Percentiles rank a stretch among this genome's conserved stretches.
Evolutionary conservation across 2,888 invertebrate species (phyloP).

Genomic region (Pterostichus madidus): DNA sequence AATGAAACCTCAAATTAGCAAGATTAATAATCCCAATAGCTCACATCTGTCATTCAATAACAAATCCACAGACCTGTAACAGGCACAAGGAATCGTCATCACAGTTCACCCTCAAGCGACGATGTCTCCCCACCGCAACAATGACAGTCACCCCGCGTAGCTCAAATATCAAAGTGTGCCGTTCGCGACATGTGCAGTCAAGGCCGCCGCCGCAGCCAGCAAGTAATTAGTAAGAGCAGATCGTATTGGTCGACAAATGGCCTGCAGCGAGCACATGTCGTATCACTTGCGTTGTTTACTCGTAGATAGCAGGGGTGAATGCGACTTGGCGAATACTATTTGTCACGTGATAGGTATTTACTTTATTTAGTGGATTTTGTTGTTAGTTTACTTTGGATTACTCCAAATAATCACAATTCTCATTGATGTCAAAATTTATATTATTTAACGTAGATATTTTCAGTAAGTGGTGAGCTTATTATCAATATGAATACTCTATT

Average conservation of each 20-base stretch:
- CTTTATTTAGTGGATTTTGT: constrained; percentile 9
- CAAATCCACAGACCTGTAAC: constrained; percentile 24
- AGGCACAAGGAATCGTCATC: background rate
- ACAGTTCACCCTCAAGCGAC: background rate
- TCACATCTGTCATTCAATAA: constrained; percentile 46
- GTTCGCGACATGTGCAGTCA: constrained; percentile 47
- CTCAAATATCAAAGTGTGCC: constrained; percentile 54
- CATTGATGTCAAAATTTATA: no score
- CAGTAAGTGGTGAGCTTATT: no score
- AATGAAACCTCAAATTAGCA: constrained; percentile 1
- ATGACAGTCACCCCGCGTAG: constrained; percentile 21
- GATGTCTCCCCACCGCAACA: constrained; percentile 13
- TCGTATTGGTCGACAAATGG: constrained; percentile 47
- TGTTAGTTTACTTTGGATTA: background rate
- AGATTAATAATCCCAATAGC: constrained; percentile 35
- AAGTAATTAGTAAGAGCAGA: constrained; percentile 53
- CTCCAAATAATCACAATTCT: no score
- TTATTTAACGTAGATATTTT: no score
- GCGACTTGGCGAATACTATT: background rate
- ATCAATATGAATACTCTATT: no score
- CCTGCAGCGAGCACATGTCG: constrained; percentile 43
- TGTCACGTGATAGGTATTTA: constrained; percentile 1
- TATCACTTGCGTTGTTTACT: background rate
- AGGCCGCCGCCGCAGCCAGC: constrained; percentile 7
- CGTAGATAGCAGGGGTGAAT: background rate